Base-by-base conservation (phyloP, 1,140 invertebrate species). In the Acromyrmex echinatior region DNA sequence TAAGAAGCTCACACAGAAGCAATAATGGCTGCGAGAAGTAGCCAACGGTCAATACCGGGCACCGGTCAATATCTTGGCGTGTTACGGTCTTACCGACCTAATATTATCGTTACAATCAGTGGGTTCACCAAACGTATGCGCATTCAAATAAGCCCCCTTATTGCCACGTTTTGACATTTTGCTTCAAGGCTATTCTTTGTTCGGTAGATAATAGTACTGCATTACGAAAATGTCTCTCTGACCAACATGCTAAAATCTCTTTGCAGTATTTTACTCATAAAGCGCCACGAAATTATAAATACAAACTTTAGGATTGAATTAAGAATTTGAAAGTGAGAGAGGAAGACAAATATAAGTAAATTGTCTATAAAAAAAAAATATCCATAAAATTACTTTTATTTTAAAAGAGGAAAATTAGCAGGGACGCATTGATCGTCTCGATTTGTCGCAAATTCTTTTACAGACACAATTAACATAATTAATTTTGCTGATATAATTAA, bases 51-150 rank as follows among this genome's bases (percentile, higher is more conserved):
- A 94, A 94, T 95, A 95, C 89, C 87, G 90, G 66, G 80, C 58
- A 76, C 63, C 94, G 94, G 92, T 95, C 95, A 94, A 95, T 95
- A 95, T 94, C 92, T 93, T 95, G 65, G 92, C 94, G 93, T 94
- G 94, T 91, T 89, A 88, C 80, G 84, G 71, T 92, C 92, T 88
- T 88, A 79, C 87, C 88, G 76, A 90, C 89, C 86, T 90, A 91
- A 85, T 87, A 70, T 92, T 93, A 93, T 93, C 92, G 25, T 87
- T 56, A 78, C 87, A 85, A 91, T 86, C 89, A 74, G 71, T 18
- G 66, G 58, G 78, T 71, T 87, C 53, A 25, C 63, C 80, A 87
- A 91, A 89, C 87, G 77, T 88, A 91, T 90, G 87, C 86, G 71
- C 81, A 89, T 91, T 91, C 81, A 86, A 91, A 91, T 87, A 35